These are phyloP conservation scores for Sebastes matsubarae DNA, from an alignment of 2,797 vertebrate species.

Conservation along the genomic window DNA sequence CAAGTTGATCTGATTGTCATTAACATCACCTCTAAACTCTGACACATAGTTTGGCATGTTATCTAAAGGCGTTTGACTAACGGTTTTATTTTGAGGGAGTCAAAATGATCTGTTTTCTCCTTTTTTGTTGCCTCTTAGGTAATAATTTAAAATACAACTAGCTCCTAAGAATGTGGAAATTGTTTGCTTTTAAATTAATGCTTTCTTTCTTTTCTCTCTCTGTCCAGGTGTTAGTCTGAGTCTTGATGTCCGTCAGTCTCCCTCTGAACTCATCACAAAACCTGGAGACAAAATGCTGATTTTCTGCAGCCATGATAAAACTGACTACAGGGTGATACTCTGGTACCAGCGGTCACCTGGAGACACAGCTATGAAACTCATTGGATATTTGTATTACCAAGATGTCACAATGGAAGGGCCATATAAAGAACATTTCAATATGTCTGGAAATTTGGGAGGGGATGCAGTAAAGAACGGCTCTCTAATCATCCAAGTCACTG, in stretches of 20 bases:
- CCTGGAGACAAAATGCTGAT: constrained; percentile 2
- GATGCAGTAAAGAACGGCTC: constrained; percentile 25
- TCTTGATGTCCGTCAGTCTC: constrained; percentile 20
- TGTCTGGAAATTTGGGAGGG: constrained; percentile 29
- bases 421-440: too few species aligned
- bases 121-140: constrained; percentile 18
- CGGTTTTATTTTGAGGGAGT: not conserved
- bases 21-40: not conserved
- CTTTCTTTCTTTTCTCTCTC: not conserved
- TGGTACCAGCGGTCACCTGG: constrained; percentile 42
- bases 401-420: too few species aligned
- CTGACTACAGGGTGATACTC: constrained; percentile 22
- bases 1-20: not conserved
- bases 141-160: accelerated
- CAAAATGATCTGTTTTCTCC: constrained; percentile 3
- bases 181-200: not conserved
- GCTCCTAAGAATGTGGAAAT: not conserved
- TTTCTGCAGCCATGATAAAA: constrained; percentile 39
- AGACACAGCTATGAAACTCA: constrained; percentile 33
- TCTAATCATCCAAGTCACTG: constrained; percentile 19
- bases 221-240: constrained; percentile 19
- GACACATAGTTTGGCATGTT: not conserved
- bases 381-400: constrained; percentile 1
- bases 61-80: not conserved
- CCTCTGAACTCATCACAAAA: not conserved